Percentiles rank a stretch among this genome's conserved stretches.
Conservation (phyloP, 2,888 invertebrate genomes). For the Drosophila cognata region DNA sequence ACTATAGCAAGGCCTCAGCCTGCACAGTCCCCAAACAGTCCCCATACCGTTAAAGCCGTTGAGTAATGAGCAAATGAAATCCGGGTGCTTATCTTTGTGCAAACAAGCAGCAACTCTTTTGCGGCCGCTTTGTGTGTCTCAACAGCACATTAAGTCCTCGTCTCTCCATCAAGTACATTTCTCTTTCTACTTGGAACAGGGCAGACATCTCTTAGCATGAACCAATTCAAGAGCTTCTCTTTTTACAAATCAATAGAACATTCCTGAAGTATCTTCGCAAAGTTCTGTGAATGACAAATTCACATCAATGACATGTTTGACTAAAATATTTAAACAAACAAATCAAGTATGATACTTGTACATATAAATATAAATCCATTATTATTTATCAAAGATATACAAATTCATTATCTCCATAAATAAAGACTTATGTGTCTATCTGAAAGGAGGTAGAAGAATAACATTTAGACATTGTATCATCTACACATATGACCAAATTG, state of each 20-base stretch:
- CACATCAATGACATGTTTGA: constrained; percentile 11
- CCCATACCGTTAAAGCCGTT: constrained; percentile 60
- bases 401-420: neutral
- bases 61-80: constrained; percentile 80
- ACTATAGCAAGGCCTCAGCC: constrained; percentile 11
- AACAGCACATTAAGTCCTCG: constrained; percentile 64
- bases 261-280: constrained; percentile 19
- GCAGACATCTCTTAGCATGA: constrained; percentile 7
- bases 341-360: constrained; percentile 9
- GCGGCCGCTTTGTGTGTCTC: constrained; percentile 72
- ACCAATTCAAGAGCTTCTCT: constrained; percentile 6
- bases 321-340: constrained; percentile 13
- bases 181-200: constrained; percentile 34
- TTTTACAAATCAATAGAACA: neutral
- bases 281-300: constrained; percentile 31
- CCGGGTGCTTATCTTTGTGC: constrained; percentile 73
- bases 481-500: constrained; percentile 1
- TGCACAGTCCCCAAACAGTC: constrained; percentile 1
- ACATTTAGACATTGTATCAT: neutral
- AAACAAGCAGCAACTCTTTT: constrained; percentile 69
- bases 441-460: neutral
- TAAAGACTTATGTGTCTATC: neutral
- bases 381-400: neutral
- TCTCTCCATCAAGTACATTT: constrained; percentile 12
- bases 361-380: neutral